These are phyloP conservation scores for Heliocidaris tuberculata DNA, from an alignment of 35 echinoderm and acorn worm genomes.

Conservation along the genomic window DNA sequence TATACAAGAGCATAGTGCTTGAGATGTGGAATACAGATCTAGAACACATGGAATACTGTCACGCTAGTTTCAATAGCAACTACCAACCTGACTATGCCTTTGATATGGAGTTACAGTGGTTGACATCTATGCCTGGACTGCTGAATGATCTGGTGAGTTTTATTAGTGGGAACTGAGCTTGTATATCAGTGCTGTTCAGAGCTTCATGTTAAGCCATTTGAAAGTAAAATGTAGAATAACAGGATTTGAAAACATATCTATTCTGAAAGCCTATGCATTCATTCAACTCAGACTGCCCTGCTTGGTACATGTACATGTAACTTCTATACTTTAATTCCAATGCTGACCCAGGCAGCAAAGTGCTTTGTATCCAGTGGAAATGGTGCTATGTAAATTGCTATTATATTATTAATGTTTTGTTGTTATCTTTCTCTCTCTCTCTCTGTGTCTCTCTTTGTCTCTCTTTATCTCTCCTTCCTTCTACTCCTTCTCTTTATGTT, in stretches of 20 bases:
- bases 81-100: conserved; percentile 81
- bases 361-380: too few species aligned
- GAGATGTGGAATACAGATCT: conserved; percentile 61
- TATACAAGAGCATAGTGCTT: conserved; percentile 75
- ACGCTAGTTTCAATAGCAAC: conserved; percentile 81
- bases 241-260: too few species aligned
- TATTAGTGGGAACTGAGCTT: background rate
- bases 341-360: too few species aligned
- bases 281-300: too few species aligned
- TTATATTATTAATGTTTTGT: too few species aligned
- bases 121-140: conserved; percentile 69
- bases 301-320: too few species aligned
- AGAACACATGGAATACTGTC: conserved; percentile 80
- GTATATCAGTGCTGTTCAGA: too few species aligned
- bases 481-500: background rate
- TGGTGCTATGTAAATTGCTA: too few species aligned
- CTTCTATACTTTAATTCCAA: too few species aligned
- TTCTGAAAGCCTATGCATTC: too few species aligned
- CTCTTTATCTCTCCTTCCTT: background rate
- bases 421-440: background rate
- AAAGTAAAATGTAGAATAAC: too few species aligned
- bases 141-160: conserved; percentile 79
- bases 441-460: background rate
- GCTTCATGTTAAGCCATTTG: too few species aligned
- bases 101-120: conserved; percentile 95